Evolutionary conservation across 2,888 invertebrate species (phyloP).

Genomic region (Lymantria dispar): DNA sequence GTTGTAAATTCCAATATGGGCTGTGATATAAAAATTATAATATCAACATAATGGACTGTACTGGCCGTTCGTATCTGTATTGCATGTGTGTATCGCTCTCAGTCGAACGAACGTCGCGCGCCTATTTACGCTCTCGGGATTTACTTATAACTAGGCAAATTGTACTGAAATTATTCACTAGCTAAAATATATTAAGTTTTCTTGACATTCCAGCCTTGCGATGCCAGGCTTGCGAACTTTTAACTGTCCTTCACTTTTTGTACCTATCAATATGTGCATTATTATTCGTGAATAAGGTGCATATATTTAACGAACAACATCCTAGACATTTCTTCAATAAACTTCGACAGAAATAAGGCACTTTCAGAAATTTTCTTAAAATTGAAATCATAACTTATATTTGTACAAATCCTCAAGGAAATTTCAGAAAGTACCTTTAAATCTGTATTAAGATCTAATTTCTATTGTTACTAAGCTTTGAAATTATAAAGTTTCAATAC

Average conservation of each 20-base stretch:
- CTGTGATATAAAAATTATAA: constrained; percentile 87
- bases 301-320: too few species aligned
- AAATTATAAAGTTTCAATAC: neutral
- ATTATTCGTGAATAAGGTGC: too few species aligned
- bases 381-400: constrained; percentile 49
- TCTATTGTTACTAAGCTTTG: neutral
- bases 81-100: constrained; percentile 61
- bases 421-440: constrained; percentile 41
- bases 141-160: constrained; percentile 11
- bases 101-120: constrained; percentile 23
- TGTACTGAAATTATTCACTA: constrained; percentile 17
- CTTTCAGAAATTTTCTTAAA: constrained; percentile 44
- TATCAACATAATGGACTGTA: constrained; percentile 86
- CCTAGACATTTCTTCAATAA: neutral
- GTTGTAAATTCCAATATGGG: constrained; percentile 89
- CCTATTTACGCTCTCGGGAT: neutral
- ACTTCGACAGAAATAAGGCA: constrained; percentile 23
- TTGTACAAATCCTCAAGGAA: constrained; percentile 46
- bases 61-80: constrained; percentile 85
- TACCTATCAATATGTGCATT: too few species aligned
- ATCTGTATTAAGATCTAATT: constrained; percentile 3
- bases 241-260: too few species aligned
- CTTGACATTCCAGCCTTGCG: constrained; percentile 11
- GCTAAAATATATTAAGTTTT: constrained; percentile 14
- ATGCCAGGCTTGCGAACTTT: neutral